Conservation (phyloP, 2,888 invertebrate species). For the Mystacides longicornis region DNA sequence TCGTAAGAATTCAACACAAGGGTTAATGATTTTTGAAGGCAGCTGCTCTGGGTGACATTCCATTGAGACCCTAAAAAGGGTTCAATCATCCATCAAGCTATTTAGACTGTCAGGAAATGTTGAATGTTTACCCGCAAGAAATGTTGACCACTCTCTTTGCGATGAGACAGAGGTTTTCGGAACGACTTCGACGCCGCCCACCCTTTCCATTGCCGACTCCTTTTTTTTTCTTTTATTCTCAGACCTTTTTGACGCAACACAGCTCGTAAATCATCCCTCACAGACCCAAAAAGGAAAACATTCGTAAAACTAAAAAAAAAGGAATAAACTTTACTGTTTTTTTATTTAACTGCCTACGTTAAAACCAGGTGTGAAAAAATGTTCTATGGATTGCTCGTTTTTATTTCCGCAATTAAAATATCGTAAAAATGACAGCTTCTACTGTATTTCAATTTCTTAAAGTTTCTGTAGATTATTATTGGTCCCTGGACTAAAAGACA, state of each 20-base stretch:
- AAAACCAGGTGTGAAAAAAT: neutral
- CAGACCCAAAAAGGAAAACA: too few relatives aligned
- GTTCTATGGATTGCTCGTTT: too few relatives aligned
- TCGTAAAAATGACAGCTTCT: too few relatives aligned
- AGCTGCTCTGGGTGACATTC: constrained; percentile 7
- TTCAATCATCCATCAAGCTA: constrained; percentile 10
- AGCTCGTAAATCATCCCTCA: neutral
- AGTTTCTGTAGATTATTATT: too few relatives aligned
- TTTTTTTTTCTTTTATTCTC: neutral
- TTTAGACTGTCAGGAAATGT: constrained; percentile 11
- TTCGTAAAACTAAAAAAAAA: too few relatives aligned
- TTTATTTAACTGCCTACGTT: too few relatives aligned
- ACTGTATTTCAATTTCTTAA: too few relatives aligned
- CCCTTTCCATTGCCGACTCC: neutral
- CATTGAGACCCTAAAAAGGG: constrained; percentile 7
- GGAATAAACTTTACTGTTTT: too few relatives aligned
- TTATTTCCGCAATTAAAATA: too few relatives aligned
- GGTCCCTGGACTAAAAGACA: too few relatives aligned
- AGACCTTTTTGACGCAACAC: neutral
- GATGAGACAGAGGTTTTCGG: neutral
- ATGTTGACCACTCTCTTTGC: neutral
- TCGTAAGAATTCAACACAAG: constrained; percentile 7
- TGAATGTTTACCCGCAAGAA: constrained; percentile 2
- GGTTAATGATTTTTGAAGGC: constrained; percentile 13
- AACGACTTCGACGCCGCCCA: neutral